Conservation (phyloP, 2,888 invertebrate species). For the Sepioteuthis lessoniana region DNA sequence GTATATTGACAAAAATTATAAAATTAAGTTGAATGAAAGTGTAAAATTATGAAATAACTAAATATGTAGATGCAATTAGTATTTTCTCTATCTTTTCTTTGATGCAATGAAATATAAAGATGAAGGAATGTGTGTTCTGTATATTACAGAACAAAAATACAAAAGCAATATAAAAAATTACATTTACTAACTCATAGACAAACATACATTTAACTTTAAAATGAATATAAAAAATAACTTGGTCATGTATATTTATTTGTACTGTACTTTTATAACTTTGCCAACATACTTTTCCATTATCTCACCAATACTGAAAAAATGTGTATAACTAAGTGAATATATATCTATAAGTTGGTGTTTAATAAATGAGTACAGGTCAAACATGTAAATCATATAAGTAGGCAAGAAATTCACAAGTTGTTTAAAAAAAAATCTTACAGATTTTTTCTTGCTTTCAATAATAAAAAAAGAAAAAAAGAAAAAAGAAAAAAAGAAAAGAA, state of each 20-base stretch:
- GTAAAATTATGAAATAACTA: background rate
- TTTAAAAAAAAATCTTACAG: no score
- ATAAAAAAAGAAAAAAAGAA: no score
- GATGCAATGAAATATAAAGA: constrained; percentile 23
- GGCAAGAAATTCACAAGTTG: no score
- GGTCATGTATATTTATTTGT: background rate
- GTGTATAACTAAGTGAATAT: background rate
- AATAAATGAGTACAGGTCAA: no score
- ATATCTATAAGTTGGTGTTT: no score
- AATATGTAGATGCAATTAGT: background rate
- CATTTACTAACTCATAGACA: background rate
- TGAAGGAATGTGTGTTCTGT: background rate
- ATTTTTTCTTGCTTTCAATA: no score
- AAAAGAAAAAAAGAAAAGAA: no score
- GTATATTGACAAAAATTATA: background rate
- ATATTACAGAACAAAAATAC: background rate
- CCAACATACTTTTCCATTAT: background rate
- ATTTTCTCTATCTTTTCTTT: background rate
- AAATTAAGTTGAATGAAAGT: background rate
- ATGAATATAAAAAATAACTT: background rate
- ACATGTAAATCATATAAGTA: no score
- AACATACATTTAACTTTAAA: background rate
- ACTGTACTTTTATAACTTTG: background rate
- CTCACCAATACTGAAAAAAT: background rate
- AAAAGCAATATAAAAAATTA: background rate